These are phyloP conservation scores for Vespertilio murinus DNA, from an alignment of 2,797 vertebrate genomes.

Conservation along the genomic window DNA sequence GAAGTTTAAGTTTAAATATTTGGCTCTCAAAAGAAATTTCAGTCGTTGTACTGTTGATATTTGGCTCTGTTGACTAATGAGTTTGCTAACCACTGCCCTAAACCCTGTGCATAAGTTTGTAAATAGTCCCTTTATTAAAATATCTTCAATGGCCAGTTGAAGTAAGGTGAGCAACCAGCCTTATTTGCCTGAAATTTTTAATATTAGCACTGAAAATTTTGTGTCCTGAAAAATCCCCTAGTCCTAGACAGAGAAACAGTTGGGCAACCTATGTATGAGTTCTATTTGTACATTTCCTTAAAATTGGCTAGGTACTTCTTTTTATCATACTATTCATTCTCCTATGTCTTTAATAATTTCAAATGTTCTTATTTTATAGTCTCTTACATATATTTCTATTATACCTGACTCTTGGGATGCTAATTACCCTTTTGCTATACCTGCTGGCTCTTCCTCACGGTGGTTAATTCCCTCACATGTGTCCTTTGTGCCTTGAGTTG, in stretches of 20 bases:
- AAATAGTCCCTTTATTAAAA: slow-evolving; percentile 7
- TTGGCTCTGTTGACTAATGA: no score
- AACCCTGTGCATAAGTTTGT: not conserved
- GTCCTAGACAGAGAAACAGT: not conserved
- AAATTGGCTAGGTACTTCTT: not conserved
- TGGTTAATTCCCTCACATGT: not conserved
- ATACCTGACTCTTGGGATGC: not conserved
- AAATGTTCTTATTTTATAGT: not conserved
- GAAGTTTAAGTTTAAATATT: no score
- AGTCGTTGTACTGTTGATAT: no score
- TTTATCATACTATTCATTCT: not conserved
- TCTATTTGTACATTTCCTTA: not conserved
- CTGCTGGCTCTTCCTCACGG: not conserved
- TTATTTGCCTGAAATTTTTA: not conserved
- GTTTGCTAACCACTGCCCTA: not conserved
- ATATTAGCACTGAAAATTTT: not conserved
- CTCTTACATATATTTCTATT: not conserved
- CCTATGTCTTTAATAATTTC: not conserved
- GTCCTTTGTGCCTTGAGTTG: not conserved
- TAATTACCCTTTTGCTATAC: not conserved
- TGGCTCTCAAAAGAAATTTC: no score
- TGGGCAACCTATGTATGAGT: not conserved
- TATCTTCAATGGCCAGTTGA: not conserved
- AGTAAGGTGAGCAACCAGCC: not conserved
- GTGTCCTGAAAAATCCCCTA: not conserved